Evolutionary conservation across 2,888 invertebrate species (phyloP).

Genomic region (Agrochola lota): DNA sequence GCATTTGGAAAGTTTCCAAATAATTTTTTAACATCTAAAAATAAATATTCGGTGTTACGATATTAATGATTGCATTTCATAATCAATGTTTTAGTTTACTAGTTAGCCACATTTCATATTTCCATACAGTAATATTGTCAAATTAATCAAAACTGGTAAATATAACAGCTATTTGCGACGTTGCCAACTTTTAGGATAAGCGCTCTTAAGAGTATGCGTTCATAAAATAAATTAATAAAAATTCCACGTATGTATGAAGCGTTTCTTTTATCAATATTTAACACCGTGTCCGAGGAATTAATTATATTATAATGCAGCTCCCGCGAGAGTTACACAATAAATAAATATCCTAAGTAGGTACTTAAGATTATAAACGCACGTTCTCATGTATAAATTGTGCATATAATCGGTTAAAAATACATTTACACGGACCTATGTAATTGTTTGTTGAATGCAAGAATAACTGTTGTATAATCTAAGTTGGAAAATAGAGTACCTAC

Average conservation of each 20-base stretch:
- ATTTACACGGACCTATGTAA: conserved; percentile 19
- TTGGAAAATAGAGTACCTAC: neutral
- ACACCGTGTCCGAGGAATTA: conserved; percentile 40
- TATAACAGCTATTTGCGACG: no score
- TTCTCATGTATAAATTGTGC: conserved; percentile 8
- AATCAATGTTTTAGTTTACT: no score
- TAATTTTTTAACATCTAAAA: no score
- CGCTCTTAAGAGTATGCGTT: no score
- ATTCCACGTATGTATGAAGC: conserved; percentile 2
- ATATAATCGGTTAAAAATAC: conserved; percentile 13
- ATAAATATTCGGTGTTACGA: no score
- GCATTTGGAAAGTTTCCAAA: no score
- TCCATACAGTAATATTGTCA: no score
- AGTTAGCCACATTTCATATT: no score
- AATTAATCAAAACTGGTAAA: no score
- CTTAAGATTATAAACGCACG: conserved; percentile 9
- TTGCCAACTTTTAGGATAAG: no score
- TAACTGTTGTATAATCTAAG: conserved; percentile 15
- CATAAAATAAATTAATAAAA: conserved; percentile 10
- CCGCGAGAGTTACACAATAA: conserved; percentile 19
- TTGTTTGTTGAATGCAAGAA: conserved; percentile 15
- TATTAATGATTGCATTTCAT: no score
- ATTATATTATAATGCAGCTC: conserved; percentile 10
- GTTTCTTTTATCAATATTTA: conserved; percentile 51
- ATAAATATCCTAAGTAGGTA: neutral